These are phyloP conservation scores for Acropora yongei DNA, from an alignment of 64 coral and sea anemone species.

Conservation along the genomic window DNA sequence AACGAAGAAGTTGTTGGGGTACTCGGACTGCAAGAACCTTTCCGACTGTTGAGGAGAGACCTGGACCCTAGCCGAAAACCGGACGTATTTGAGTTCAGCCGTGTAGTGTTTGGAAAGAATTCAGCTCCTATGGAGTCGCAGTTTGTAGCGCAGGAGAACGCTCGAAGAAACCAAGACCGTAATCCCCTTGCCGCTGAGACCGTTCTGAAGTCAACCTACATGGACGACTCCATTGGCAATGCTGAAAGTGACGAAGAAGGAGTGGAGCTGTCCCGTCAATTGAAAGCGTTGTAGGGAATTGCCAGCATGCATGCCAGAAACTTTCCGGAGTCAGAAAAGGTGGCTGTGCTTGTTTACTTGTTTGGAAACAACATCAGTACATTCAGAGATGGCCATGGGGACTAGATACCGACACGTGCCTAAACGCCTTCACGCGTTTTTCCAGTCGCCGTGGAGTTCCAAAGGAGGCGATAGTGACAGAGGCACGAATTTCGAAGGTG, in stretches of 20 bases:
- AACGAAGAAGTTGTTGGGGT: no score
- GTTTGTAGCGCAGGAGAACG: slow-evolving; percentile 68
- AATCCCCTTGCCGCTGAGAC: slow-evolving; percentile 17
- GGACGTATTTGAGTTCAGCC: slow-evolving; percentile 64
- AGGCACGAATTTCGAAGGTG: slow-evolving; percentile 39
- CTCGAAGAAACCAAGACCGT: slow-evolving; percentile 36
- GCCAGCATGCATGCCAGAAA: slow-evolving; percentile 66
- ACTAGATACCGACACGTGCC: slow-evolving; percentile 6
- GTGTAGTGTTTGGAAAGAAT: slow-evolving; percentile 75
- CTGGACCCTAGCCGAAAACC: slow-evolving; percentile 23
- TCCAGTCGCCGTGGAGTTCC: background rate
- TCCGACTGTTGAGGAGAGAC: slow-evolving; percentile 64
- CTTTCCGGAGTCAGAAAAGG: slow-evolving; percentile 10
- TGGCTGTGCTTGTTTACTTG: no score
- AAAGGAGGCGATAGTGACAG: slow-evolving; percentile 20
- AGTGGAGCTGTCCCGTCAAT: slow-evolving; percentile 44
- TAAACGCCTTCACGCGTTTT: background rate
- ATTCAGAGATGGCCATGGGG: slow-evolving; percentile 18
- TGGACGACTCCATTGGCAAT: slow-evolving; percentile 71
- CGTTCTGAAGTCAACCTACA: slow-evolving; percentile 2
- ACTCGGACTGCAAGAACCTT: no score
- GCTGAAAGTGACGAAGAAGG: slow-evolving; percentile 25
- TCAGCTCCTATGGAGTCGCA: slow-evolving; percentile 67
- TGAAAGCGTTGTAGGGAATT: slow-evolving; percentile 33
- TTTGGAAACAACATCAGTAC: background rate